Evolutionary conservation across 2,888 invertebrate species (phyloP).

Genomic region (Coronaproctus castanopsis): DNA sequence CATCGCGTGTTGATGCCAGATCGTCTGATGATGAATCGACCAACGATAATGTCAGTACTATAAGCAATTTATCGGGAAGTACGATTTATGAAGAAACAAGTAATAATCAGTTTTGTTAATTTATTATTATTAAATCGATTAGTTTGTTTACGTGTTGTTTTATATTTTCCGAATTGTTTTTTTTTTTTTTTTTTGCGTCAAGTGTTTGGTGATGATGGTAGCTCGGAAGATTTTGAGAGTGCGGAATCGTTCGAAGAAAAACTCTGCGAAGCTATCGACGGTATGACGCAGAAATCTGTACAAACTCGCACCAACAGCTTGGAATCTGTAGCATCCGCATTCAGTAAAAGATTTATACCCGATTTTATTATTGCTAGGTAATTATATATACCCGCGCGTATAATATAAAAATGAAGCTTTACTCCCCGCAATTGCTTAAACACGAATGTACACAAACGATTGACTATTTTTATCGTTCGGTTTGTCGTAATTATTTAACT

Average conservation of each 20-base stretch:
- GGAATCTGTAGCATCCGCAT: constrained; percentile 45
- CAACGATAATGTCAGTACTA: constrained; percentile 60
- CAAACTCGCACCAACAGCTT: constrained; percentile 57
- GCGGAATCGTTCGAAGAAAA: constrained; percentile 67
- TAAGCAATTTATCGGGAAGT: constrained; percentile 57
- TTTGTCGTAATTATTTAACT: too few relatives aligned
- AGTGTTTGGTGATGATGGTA: constrained; percentile 24
- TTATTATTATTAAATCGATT: too few relatives aligned
- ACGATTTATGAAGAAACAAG: constrained; percentile 37
- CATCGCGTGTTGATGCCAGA: background rate
- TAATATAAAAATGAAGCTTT: too few relatives aligned
- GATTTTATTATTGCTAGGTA: constrained; percentile 53
- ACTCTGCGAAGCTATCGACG: constrained; percentile 67
- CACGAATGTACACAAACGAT: too few relatives aligned
- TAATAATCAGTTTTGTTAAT: background rate
- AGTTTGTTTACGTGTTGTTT: constrained; percentile 2
- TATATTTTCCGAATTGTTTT: background rate
- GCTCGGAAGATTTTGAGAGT: constrained; percentile 38
- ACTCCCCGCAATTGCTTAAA: too few relatives aligned
- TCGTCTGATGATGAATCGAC: constrained; percentile 54
- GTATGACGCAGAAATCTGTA: constrained; percentile 67
- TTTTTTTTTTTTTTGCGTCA: background rate
- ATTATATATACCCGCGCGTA: too few relatives aligned
- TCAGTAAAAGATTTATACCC: constrained; percentile 57
- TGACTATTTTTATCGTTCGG: too few relatives aligned